Base-by-base conservation (phyloP, 2,113 vertebrate genomes). In the Tychaedon coryphoeus region DNA sequence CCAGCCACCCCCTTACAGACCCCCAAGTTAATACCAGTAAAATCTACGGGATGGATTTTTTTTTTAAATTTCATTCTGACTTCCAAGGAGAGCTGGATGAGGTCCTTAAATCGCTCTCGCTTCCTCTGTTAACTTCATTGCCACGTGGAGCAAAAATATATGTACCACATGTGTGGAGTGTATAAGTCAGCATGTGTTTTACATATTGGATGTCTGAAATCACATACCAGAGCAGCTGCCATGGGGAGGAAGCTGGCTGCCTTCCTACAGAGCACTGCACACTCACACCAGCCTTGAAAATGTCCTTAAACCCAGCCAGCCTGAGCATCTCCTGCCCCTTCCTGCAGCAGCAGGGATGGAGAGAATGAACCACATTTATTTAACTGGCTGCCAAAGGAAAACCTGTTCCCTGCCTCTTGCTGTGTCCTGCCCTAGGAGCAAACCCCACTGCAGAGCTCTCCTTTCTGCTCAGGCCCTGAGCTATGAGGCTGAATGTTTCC, bases 111-210 rank as follows among this genome's bases (percentile, higher is more conserved):
- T 67, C 1, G 0, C 48, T 74, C 51, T 65, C 14, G 43, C 90
- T 97, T 92, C 92, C 93, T 80, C 90, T 93, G 71, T 61, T 94
- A 90, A 93, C 82, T 93, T 71, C 85, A 81, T 85, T 96, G 95
- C 96, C 96, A 96, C 95, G 95, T 97, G 95, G 94, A 95, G 70
- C 92, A 96, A 9, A 42, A 89, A 86, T 94, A 93, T 83, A 74
- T 33, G 75, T 92, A 77, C 45, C 93, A 92, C 62, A 96, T 94
- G 95, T 90, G 95, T 83, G 78, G 75, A 6, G 82, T 53, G 36
- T 80, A 38, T 71, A 80, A 93, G 75, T n/a, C 94, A 90, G 92
- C 95, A 86, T 96, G 69, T 96, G 96, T 93, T 96, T 94, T 77
- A 94, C 90, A 80, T 92, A 77, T 90, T 88, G 92, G 40, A 45